These are phyloP conservation scores for Eristalis pertinax DNA, from an alignment of 2,888 invertebrate genomes.

Conservation along the genomic window DNA sequence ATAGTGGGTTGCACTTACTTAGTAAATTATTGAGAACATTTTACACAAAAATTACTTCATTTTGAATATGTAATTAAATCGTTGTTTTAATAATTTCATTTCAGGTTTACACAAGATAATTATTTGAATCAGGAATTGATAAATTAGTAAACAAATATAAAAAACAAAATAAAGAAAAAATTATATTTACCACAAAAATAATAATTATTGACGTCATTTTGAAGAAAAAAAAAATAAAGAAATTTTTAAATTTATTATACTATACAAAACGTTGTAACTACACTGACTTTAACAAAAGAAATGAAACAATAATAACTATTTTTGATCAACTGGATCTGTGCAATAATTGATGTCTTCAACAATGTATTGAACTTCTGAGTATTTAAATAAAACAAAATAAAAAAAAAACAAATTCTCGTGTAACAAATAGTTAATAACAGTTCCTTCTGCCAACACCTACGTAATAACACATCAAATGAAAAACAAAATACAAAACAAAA, in stretches of 20 bases:
- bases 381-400: conserved; percentile 1
- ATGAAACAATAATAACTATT: conserved; percentile 69
- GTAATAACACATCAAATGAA: conserved; percentile 68
- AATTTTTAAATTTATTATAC: conserved; percentile 75
- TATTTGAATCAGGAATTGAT: conserved; percentile 77
- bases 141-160: conserved; percentile 73
- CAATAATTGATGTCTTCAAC: conserved; percentile 73
- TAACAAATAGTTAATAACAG: conserved; percentile 27
- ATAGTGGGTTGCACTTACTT: too few species aligned
- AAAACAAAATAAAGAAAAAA: conserved; percentile 29
- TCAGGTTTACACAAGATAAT: conserved; percentile 71
- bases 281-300: conserved; percentile 58
- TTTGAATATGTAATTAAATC: background rate
- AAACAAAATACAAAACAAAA: conserved; percentile 56
- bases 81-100: conserved; percentile 9
- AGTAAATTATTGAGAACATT: background rate
- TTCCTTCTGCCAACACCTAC: conserved; percentile 64
- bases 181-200: conserved; percentile 43
- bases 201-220: conserved; percentile 71
- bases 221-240: conserved; percentile 36
- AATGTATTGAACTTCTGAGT: conserved; percentile 69
- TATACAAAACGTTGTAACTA: conserved; percentile 64
- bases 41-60: background rate
- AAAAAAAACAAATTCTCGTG: conserved; percentile 2
- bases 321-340: conserved; percentile 73